Evolutionary conservation across 2,888 invertebrate species (phyloP), one percentile per base, ranked within the genome.

Genomic region (Hyles lineata): DNA sequence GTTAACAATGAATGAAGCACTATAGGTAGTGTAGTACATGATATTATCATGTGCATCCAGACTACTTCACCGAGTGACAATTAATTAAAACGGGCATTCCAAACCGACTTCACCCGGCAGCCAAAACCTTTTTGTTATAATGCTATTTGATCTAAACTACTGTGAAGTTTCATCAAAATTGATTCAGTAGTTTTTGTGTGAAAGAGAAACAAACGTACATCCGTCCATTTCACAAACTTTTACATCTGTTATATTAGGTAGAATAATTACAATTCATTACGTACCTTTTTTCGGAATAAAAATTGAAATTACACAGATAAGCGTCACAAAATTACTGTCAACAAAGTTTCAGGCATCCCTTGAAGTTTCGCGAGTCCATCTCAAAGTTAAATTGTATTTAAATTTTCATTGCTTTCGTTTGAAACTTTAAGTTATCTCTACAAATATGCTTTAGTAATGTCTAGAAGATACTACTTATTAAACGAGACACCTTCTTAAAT

Each of bases 371-470:
- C 23, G 17, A 43, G 76, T 70, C 23, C 67, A 23, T 50, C 25
- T 17, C 17, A 67, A 67, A 43, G 43, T 67, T 67, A 50, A 50
- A 67, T 43, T 71, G 59, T 71, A 60, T 67, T 67, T 50, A 67
- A 67, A 67, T 50, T 67, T 67, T 67, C 67, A 67, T 67, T 62
- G 32, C 58, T 58, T 70, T 60, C 35, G 15, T 43, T 23, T 23
- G 17, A 23, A 67, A 50, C 17, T 50, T 67, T 7, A 50, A n/a
- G 50, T 67, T 67, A 59, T 72, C 29, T 67, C 71, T 61, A 67
- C 43, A 50, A 17, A 67, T 67, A 67, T 17, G 17, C 23, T 50
- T 17, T 23, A 67, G 63, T 7, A 23, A 67, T 67, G 21, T 50
- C 23, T 50, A 67, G 15, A 67, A 21, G 50, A 67, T 23, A 67